These are phyloP conservation scores for Malthinus seriepunctatus DNA, from an alignment of 2,888 invertebrate species.

Conservation along the genomic window DNA sequence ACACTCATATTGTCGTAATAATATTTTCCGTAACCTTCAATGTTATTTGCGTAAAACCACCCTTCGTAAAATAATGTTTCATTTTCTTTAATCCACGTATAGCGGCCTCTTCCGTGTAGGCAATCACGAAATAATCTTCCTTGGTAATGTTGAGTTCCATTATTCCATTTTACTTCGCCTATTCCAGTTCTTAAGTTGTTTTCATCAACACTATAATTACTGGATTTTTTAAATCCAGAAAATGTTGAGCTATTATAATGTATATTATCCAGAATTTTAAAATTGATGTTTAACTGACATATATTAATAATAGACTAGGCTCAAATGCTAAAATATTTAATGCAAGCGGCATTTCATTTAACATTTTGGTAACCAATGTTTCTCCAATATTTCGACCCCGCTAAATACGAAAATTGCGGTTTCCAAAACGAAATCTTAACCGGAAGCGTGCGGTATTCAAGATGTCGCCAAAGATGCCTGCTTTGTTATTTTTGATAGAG, in stretches of 20 bases:
- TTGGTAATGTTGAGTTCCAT: constrained; percentile 42
- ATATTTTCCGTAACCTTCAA: constrained; percentile 61
- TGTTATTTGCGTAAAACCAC: constrained; percentile 56
- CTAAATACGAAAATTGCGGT: no score
- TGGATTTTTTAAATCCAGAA: not conserved
- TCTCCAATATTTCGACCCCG: no score
- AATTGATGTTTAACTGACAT: not conserved
- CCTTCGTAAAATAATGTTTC: constrained; percentile 56
- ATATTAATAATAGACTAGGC: no score
- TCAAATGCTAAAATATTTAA: no score
- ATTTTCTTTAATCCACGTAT: constrained; percentile 49
- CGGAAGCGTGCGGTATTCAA: no score
- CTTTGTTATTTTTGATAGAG: no score
- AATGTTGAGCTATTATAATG: not conserved
- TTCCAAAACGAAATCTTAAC: no score
- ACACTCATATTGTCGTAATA: constrained; percentile 57
- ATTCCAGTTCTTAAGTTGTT: constrained; percentile 21
- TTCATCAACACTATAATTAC: constrained; percentile 23
- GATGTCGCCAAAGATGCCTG: no score
- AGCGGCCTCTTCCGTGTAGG: constrained; percentile 59
- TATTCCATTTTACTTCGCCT: constrained; percentile 30
- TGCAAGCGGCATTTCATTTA: no score
- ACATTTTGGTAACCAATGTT: no score
- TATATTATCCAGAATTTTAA: no score
- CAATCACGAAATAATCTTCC: constrained; percentile 56